Evolutionary conservation across 2,888 invertebrate species (phyloP).

Genomic region (Pammene fasciana): DNA sequence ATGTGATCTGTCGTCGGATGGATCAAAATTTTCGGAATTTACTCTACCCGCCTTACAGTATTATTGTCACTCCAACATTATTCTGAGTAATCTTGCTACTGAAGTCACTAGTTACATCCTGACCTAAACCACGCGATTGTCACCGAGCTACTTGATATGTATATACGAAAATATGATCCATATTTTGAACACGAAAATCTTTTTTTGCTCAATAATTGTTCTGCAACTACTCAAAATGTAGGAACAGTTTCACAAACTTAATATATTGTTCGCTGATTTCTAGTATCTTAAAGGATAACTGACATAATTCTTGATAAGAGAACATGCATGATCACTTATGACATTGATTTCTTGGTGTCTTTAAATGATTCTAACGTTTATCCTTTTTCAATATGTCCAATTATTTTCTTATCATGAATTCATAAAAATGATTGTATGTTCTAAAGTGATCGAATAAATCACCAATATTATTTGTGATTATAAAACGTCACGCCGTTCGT

Average conservation of each 20-base stretch:
- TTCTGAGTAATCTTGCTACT: conserved; percentile 43
- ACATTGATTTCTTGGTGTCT: neutral
- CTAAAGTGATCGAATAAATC: conserved; percentile 31
- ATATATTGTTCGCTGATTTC: conserved; percentile 28
- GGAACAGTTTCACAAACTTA: conserved; percentile 51
- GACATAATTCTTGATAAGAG: conserved; percentile 27
- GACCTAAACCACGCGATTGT: conserved; percentile 47
- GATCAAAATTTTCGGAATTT: conserved; percentile 34
- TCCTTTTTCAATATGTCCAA: neutral
- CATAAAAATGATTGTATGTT: conserved; percentile 17
- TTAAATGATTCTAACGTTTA: neutral
- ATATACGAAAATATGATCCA: conserved; percentile 62
- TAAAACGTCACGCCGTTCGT: conserved; percentile 24
- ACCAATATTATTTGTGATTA: conserved; percentile 27
- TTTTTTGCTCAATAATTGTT: conserved; percentile 71
- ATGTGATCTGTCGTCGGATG: conserved; percentile 30
- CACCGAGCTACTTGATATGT: conserved; percentile 72
- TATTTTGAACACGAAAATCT: conserved; percentile 42
- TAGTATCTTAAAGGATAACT: conserved; percentile 16
- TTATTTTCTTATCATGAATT: conserved; percentile 20
- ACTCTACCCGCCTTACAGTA: conserved; percentile 60
- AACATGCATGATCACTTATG: conserved; percentile 3
- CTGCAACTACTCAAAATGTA: conserved; percentile 49
- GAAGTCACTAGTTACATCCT: conserved; percentile 26
- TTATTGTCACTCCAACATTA: conserved; percentile 66